Evolutionary conservation across 2,797 vertebrate genomes (phyloP).

Genomic region (Platalea minor): DNA sequence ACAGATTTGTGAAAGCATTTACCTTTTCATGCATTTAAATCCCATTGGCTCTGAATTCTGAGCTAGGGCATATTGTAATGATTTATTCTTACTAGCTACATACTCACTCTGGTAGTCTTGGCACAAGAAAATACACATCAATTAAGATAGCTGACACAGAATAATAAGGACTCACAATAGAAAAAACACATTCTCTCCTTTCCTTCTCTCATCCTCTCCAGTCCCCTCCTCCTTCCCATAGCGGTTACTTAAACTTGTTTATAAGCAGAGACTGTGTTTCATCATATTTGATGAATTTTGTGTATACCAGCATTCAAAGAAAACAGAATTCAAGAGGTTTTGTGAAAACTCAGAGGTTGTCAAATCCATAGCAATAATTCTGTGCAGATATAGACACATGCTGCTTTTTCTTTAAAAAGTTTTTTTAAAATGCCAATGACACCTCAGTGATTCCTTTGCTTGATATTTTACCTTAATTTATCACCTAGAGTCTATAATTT

Average conservation of each 20-base stretch:
- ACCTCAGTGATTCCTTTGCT: neutral
- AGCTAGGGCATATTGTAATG: neutral
- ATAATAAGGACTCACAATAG: neutral
- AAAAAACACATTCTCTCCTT: neutral
- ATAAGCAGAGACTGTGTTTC: neutral
- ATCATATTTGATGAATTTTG: neutral
- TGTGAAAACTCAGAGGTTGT: neutral
- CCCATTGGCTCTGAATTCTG: neutral
- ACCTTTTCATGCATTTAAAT: neutral
- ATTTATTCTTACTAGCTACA: neutral
- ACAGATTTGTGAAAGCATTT: neutral
- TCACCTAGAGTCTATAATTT: neutral
- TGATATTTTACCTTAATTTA: slow-evolving; percentile 3
- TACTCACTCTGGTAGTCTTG: neutral
- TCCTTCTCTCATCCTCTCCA: neutral
- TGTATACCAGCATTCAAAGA: neutral
- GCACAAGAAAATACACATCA: neutral
- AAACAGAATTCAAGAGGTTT: neutral
- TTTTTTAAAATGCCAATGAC: neutral
- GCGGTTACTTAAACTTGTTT: neutral
- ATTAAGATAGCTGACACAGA: neutral
- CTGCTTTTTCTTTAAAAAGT: neutral
- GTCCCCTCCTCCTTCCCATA: neutral
- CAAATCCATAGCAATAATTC: neutral
- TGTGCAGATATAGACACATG: neutral